phyloP scores from a whole-genome alignment of 1,140 invertebrate species.

The Palaemon carinicauda region DNA sequence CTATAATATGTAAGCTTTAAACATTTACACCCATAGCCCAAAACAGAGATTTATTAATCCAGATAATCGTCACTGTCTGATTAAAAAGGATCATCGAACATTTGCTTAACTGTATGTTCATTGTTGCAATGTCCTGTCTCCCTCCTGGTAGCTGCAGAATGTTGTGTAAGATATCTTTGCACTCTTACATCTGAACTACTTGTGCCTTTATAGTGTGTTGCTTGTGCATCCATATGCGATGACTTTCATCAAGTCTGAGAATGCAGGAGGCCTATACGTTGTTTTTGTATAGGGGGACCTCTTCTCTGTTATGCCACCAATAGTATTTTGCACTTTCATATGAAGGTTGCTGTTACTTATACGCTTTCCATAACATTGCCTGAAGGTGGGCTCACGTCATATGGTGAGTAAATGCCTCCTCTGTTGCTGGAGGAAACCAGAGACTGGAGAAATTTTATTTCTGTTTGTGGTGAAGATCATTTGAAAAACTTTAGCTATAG shows the following conservation, averaged over 20 bases:
- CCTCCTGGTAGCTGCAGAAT: not conserved
- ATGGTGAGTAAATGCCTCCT: not conserved
- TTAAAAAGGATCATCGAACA: not conserved
- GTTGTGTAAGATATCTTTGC: not conserved
- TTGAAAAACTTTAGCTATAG: not conserved
- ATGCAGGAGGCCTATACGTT: not conserved
- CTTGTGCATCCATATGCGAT: not conserved
- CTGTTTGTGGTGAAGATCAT: not conserved
- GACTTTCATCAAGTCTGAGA: too few species aligned
- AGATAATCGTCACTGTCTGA: not conserved
- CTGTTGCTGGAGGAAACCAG: not conserved
- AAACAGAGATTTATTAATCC: not conserved
- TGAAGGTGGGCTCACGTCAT: constrained; percentile 2
- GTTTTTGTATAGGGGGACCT: not conserved
- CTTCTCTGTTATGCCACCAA: not conserved
- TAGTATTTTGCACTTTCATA: not conserved
- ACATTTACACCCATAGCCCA: too few species aligned
- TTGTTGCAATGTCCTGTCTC: not conserved
- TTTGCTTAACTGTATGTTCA: too few species aligned
- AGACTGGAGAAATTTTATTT: not conserved
- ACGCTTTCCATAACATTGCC: constrained; percentile 1
- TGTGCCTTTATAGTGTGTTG: not conserved
- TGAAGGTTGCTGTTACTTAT: not conserved
- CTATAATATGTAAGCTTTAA: too few species aligned
- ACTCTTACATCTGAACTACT: not conserved